Evolutionary conservation across 2,113 vertebrate species (phyloP).

Genomic region (Gymnorhina tibicen): DNA sequence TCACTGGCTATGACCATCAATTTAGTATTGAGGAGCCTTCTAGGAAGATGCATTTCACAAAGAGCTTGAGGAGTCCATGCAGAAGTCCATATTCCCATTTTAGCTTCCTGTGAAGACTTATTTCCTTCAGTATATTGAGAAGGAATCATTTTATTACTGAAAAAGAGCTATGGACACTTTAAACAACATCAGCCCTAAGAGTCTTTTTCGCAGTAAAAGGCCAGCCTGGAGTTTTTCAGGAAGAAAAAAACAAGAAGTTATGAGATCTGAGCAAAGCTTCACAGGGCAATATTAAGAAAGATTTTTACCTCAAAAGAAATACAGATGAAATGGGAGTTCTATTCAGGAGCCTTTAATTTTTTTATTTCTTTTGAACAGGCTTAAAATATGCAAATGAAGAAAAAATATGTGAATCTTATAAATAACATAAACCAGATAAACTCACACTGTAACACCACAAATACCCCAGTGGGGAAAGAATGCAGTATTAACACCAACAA

Average conservation of each 20-base stretch:
- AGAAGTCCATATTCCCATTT: not conserved
- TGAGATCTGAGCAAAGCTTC: not conserved
- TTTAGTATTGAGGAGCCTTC: not conserved
- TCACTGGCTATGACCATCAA: not conserved
- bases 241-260: not conserved
- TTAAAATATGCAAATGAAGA: not conserved
- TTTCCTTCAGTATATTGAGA: not conserved
- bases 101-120: not conserved
- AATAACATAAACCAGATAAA: constrained; percentile 8
- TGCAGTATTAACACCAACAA: not conserved
- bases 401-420: not conserved
- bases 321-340: not conserved
- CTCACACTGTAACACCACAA: not conserved
- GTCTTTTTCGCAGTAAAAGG: not conserved
- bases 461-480: not conserved
- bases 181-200: not conserved
- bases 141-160: not conserved
- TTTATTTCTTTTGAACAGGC: not conserved
- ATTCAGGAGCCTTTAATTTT: not conserved
- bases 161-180: not conserved
- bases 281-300: not conserved
- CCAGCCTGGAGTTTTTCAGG: not conserved
- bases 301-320: not conserved
- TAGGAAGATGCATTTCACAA: not conserved
- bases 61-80: not conserved